phyloP scores from a whole-genome alignment of 2,797 vertebrate species.

The Meriones psammophilus region DNA sequence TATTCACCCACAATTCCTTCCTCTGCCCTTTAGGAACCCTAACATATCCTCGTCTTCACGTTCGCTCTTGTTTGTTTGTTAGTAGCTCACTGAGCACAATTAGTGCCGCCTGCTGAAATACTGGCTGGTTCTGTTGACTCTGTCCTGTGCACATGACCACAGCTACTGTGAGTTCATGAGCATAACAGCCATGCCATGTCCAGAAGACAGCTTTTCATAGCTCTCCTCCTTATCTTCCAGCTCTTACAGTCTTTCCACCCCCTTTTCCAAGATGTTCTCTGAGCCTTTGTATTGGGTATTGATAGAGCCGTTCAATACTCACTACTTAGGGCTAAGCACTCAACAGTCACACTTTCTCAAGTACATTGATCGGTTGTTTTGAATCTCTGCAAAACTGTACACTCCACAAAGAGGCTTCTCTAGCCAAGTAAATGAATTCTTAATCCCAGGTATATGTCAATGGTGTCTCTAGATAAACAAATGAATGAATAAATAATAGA shows the following conservation, averaged over 20 bases:
- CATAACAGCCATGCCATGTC: background rate
- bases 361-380: background rate
- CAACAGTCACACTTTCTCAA: background rate
- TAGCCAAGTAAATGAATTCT: background rate
- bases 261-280: background rate
- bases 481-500: background rate
- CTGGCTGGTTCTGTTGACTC: background rate
- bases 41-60: background rate
- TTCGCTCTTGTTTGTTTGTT: background rate
- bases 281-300: background rate
- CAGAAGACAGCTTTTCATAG: background rate
- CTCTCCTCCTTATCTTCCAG: background rate
- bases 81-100: background rate
- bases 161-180: background rate
- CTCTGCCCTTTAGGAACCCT: background rate
- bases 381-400: background rate
- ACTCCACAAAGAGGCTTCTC: background rate
- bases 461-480: background rate
- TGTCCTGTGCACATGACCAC: background rate
- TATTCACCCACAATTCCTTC: background rate
- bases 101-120: background rate
- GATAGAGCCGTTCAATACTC: background rate
- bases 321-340: background rate
- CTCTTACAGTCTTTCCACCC: background rate
- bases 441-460: background rate